These are phyloP conservation scores for Coregonus ussuriensis DNA, from an alignment of 2,797 vertebrate genomes.

Conservation along the genomic window DNA sequence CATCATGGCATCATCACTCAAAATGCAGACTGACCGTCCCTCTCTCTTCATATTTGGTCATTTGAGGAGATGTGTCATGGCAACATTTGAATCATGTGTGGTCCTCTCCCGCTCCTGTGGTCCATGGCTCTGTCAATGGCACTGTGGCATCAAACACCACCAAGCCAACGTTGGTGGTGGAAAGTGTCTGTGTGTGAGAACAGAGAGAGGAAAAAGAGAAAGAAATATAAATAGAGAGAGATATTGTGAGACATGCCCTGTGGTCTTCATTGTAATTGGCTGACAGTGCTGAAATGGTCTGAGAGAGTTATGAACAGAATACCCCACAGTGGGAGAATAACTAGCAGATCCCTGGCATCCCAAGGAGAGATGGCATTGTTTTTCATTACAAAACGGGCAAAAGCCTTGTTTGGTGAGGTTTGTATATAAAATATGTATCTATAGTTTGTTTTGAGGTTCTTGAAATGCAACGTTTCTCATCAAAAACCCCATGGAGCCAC, in stretches of 20 bases:
- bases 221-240: background rate
- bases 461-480: background rate
- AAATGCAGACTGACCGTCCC: background rate
- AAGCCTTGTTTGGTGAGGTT: background rate
- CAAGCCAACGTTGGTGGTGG: too few species aligned
- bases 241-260: background rate
- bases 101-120: too few species aligned
- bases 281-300: background rate
- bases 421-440: background rate
- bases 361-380: background rate
- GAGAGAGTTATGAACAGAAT: background rate
- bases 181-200: background rate
- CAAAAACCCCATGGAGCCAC: background rate
- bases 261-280: constrained; percentile 2
- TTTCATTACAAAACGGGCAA: background rate
- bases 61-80: background rate
- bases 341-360: background rate
- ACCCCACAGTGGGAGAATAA: background rate
- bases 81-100: constrained; percentile 10
- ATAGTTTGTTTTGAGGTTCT: background rate
- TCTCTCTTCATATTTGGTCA: background rate
- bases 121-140: background rate
- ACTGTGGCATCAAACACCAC: background rate
- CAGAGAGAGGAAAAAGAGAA: background rate
- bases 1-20: too few species aligned